A percentile compares a stretch with the other conserved stretches of the same genome.
Evolutionary conservation across 1,140 invertebrate species (phyloP).

Genomic region (Zaprionus camerounensis): DNA sequence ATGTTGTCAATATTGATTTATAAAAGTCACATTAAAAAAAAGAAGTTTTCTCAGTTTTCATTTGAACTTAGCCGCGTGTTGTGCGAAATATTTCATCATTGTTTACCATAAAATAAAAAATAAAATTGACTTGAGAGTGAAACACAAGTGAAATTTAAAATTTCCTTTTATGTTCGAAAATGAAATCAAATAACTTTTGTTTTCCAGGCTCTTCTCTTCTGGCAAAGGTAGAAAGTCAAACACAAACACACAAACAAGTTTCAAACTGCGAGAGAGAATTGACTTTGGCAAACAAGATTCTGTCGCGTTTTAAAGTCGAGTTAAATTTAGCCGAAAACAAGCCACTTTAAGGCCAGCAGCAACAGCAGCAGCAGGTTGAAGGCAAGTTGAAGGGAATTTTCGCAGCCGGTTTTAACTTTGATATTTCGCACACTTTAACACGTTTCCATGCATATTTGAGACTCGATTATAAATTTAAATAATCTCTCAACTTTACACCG

Average conservation of each 20-base stretch:
- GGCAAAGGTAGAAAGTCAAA: not conserved
- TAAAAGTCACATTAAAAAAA: not conserved
- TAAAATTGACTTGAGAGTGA: conserved; percentile 1
- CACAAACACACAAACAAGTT: conserved; percentile 1
- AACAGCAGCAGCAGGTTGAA: not conserved
- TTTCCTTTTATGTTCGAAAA: conserved; percentile 5
- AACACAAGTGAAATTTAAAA: not conserved
- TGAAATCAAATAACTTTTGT: not conserved
- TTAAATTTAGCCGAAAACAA: not conserved
- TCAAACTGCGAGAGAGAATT: conserved; percentile 1
- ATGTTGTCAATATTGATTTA: not conserved
- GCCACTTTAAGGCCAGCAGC: not conserved
- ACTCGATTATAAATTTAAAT: conserved; percentile 55
- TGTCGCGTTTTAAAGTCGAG: not conserved
- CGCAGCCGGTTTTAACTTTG: conserved; percentile 25
- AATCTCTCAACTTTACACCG: conserved; percentile 50
- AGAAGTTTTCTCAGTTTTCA: not conserved
- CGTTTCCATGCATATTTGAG: conserved; percentile 46
- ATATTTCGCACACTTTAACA: conserved; percentile 29
- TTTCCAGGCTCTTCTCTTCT: too few species aligned
- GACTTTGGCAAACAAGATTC: not conserved
- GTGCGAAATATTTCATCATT: not conserved
- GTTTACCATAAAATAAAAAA: not conserved
- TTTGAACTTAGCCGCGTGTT: not conserved
- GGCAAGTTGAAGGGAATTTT: not conserved